phyloP scores from a whole-genome alignment of 2,888 invertebrate species.

The Rotaria socialis region DNA sequence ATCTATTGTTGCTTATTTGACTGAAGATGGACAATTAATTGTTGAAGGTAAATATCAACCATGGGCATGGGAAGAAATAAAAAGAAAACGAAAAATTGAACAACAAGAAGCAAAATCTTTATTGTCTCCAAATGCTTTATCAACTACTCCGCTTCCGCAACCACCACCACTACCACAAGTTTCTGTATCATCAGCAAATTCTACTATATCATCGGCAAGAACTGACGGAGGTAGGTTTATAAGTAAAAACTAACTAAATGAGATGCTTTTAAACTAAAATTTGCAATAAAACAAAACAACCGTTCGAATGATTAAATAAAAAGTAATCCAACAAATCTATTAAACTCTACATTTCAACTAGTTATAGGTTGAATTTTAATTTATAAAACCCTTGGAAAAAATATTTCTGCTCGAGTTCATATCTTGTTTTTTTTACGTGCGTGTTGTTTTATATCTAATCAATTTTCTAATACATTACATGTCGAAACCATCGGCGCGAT shows the following conservation, averaged over 20 bases:
- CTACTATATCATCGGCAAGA: not conserved
- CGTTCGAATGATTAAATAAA: too few species aligned
- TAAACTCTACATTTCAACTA: too few species aligned
- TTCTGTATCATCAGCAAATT: not conserved
- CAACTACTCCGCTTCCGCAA: not conserved
- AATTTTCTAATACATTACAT: not conserved
- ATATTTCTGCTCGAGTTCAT: not conserved
- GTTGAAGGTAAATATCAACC: constrained; percentile 33
- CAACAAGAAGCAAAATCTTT: not conserved
- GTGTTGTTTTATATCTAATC: not conserved
- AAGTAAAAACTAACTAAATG: not conserved
- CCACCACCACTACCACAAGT: not conserved
- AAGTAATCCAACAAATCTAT: too few species aligned
- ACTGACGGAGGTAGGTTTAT: not conserved
- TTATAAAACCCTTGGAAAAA: not conserved
- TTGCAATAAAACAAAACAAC: too few species aligned
- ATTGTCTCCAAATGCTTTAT: too few species aligned
- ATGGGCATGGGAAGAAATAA: constrained; percentile 34
- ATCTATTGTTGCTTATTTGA: constrained; percentile 30
- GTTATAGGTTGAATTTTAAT: too few species aligned
- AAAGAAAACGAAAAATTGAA: not conserved
- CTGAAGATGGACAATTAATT: constrained; percentile 37
- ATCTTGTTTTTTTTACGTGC: not conserved
- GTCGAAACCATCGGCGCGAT: not conserved
- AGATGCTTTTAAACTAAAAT: too few species aligned